phyloP scores from a whole-genome alignment of 2,113 vertebrate genomes.

The Eulemur macaco region DNA sequence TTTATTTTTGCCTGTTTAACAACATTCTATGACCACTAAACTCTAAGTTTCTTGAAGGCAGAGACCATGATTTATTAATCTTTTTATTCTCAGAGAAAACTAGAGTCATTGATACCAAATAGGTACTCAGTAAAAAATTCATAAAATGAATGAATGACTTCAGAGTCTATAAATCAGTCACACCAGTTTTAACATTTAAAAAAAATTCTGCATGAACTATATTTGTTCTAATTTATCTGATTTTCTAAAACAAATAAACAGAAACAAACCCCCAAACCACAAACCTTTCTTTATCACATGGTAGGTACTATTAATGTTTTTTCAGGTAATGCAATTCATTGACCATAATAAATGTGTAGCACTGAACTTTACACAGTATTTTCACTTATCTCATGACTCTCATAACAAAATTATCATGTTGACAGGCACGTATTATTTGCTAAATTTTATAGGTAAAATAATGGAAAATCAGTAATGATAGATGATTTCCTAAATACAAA shows the following conservation, averaged over 20 bases:
- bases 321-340: background rate
- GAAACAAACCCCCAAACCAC: background rate
- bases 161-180: background rate
- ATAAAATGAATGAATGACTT: background rate
- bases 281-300: background rate
- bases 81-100: conserved; percentile 3
- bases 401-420: background rate
- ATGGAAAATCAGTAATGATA: background rate
- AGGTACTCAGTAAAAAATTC: background rate
- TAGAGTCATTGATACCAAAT: background rate
- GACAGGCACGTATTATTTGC: background rate
- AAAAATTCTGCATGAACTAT: background rate
- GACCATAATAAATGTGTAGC: background rate
- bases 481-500: background rate
- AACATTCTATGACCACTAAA: background rate
- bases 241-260: background rate
- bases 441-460: conserved; percentile 6
- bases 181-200: background rate
- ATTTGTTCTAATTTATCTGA: background rate
- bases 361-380: background rate
- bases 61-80: background rate
- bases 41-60: background rate
- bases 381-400: background rate
- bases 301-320: background rate
- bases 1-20: conserved; percentile 5